Evolutionary conservation across 1,140 invertebrate genomes (phyloP).

Genomic region (Lasioglossum baleicum): DNA sequence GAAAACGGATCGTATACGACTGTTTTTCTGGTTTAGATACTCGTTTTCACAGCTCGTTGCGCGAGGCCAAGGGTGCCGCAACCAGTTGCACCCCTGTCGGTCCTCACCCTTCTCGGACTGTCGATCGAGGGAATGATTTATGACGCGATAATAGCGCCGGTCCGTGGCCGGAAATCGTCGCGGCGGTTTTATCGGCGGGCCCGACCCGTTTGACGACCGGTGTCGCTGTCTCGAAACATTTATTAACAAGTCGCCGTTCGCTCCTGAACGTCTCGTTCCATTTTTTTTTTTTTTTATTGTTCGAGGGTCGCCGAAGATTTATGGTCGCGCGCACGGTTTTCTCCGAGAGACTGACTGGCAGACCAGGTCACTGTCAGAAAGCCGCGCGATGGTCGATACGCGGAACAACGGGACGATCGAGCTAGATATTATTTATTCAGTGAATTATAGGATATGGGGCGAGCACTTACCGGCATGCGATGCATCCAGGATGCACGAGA

Average conservation of each 20-base stretch:
- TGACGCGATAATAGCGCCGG: slow-evolving; percentile 25
- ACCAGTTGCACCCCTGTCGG: neutral
- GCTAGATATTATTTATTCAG: slow-evolving; percentile 34
- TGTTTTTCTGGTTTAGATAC: slow-evolving; percentile 48
- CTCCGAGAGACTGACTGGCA: too few relatives aligned
- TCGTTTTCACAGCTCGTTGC: slow-evolving; percentile 55
- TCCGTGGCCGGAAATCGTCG: slow-evolving; percentile 17
- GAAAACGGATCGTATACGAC: slow-evolving; percentile 47
- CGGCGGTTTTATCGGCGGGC: slow-evolving; percentile 20
- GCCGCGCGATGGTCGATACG: slow-evolving; percentile 15
- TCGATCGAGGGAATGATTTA: slow-evolving; percentile 38
- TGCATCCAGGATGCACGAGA: slow-evolving; percentile 69
- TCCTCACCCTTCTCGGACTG: neutral
- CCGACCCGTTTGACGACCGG: slow-evolving; percentile 21
- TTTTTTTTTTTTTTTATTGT: neutral
- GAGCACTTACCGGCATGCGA: slow-evolving; percentile 68
- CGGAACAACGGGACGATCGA: slow-evolving; percentile 26
- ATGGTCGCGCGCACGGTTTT: neutral
- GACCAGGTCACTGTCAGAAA: too few relatives aligned
- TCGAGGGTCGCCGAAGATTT: neutral
- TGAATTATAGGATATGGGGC: slow-evolving; percentile 27
- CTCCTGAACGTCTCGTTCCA: neutral
- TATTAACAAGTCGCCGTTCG: slow-evolving; percentile 11
- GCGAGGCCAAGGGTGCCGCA: slow-evolving; percentile 2
- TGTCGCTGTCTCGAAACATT: slow-evolving; percentile 7